Conservation (phyloP, 2,797 vertebrate genomes). For the Chelonia mydas region DNA sequence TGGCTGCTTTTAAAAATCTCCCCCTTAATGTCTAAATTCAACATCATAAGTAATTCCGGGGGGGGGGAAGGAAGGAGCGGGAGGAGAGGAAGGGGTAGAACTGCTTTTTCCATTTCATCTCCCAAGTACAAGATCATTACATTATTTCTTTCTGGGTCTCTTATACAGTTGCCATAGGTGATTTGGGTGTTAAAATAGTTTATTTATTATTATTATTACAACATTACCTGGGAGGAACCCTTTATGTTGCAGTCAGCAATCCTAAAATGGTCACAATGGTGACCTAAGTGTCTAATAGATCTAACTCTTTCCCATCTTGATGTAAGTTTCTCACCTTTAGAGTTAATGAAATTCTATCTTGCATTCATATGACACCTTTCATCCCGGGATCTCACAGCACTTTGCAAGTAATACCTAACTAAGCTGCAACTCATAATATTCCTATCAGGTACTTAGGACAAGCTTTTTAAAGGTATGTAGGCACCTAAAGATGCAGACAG, state of each 20-base stretch:
- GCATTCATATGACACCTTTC: rapidly evolving
- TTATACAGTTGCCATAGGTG: not conserved
- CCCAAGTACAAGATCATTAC: not conserved
- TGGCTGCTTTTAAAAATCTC: not conserved
- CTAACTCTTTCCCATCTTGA: not conserved
- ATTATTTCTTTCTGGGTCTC: not conserved
- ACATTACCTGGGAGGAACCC: not conserved
- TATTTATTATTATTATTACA: not conserved
- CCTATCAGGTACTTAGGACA: not conserved
- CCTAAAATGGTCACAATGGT: not conserved
- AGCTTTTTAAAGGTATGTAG: not conserved
- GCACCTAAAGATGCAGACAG: not conserved
- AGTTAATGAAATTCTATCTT: not conserved
- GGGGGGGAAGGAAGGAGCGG: no score
- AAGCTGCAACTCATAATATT: not conserved
- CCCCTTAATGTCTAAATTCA: not conserved
- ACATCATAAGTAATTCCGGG: not conserved
- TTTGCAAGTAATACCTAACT: not conserved
- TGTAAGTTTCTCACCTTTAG: not conserved
- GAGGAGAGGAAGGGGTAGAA: not conserved
- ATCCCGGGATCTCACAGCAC: not conserved
- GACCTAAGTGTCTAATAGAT: not conserved
- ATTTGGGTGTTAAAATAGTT: not conserved
- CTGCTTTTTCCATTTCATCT: not conserved
- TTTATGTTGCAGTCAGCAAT: not conserved